Evolutionary conservation across 2,888 invertebrate genomes (phyloP), one percentile per base, ranked within the genome.

Genomic region (Pristionchus exspectatus): DNA sequence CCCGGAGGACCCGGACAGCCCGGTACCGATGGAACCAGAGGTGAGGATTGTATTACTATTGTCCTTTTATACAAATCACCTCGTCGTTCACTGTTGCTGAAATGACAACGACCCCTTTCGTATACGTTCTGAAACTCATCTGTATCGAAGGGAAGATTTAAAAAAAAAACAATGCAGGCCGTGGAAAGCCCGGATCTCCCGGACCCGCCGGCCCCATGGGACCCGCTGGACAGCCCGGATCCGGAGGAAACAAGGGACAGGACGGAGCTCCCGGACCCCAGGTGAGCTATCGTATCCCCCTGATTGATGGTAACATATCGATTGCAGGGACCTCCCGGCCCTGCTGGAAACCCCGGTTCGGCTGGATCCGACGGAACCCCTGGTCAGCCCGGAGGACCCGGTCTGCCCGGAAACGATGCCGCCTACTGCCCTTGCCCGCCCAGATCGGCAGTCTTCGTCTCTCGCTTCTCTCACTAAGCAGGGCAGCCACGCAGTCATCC

Each of bases 161-260:
- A 10, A 3, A 50, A 50, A 9, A 50, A 59, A 5, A 24, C 21
- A 63, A n/a, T n/a, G 4, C n/a, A 63, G 86, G 87, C 10, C 59
- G 66, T 14, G 92, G 93, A 91, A 88, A 90, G 77, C 92, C 91
- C 30, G 93, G 93, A 86, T 66, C 56, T n/a, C 92, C 92, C 59
- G 92, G 92, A 89, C 86, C 89, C 33, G 90, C 89, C 16, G 92
- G 92, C 90, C 90, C 90, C 44, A 59, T 88, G 90, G 88, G 87
- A 63, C 88, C 74, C 88, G 81, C 85, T 86, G 63, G 91, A 77
- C 87, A 74, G 69, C 69, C 89, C 90, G 74, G 91, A 89, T 21
- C 89, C 88, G 30, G 7, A 86, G 93, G 89, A 59, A 89, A 89
- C 89, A 81, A 83, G 81, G 89, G 92, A 92, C 90, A 89, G 16